Evolutionary conservation across 2,888 invertebrate genomes (phyloP).

Genomic region (Empis stercorea): DNA sequence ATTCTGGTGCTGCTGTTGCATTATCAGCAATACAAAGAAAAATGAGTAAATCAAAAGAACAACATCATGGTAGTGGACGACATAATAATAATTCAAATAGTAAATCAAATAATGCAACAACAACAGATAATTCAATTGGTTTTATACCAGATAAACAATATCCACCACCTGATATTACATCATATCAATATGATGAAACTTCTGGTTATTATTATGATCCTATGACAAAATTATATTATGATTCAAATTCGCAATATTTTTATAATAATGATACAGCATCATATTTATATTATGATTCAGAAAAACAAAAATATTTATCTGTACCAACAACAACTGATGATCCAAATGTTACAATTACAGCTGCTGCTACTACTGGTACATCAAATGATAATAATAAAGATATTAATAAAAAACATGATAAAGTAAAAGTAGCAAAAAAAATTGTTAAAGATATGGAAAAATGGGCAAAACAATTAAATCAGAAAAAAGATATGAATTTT

Average conservation of each 20-base stretch:
- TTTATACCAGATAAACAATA: conserved; percentile 20
- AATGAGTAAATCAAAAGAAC: conserved; percentile 28
- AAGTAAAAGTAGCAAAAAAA: conserved; percentile 94
- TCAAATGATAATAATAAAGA: conserved; percentile 4
- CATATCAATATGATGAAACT: conserved; percentile 86
- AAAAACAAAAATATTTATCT: conserved; percentile 45
- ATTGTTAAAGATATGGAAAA: conserved; percentile 78
- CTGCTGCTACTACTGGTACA: conserved; percentile 14
- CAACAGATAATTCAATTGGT: conserved; percentile 19
- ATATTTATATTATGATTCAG: conserved; percentile 91
- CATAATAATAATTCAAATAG: conserved; percentile 30
- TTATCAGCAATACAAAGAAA: conserved; percentile 61
- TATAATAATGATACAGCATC: conserved; percentile 83
- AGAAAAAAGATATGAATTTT: conserved; percentile 65
- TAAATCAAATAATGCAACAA: conserved; percentile 23
- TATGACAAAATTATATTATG: conserved; percentile 87
- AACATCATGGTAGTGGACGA: conserved; percentile 30
- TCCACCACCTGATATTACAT: conserved; percentile 72
- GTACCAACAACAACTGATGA: conserved; percentile 29
- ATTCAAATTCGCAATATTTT: conserved; percentile 90
- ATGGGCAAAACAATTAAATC: conserved; percentile 96
- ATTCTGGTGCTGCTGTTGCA: conserved; percentile 80
- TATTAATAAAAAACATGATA: conserved; percentile 63
- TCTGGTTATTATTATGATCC: conserved; percentile 96
- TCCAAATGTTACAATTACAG: conserved; percentile 11